Conservation (phyloP, 2,888 invertebrate genomes). For the Halocaridina rubra region DNA sequence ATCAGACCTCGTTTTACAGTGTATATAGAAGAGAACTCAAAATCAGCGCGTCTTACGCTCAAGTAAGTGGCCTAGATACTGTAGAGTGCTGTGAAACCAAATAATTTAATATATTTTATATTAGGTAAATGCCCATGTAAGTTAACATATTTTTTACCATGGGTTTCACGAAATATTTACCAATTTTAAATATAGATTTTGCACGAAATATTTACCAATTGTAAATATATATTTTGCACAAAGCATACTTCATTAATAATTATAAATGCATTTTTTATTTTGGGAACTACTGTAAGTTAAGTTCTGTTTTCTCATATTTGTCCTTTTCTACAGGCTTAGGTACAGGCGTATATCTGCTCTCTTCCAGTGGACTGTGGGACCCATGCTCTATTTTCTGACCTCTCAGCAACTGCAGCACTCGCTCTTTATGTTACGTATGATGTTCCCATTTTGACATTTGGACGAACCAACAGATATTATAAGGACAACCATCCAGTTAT, state of each 20-base stretch:
- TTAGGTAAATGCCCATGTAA: neutral
- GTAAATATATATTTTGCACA: neutral
- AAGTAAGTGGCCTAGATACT: conserved; percentile 15
- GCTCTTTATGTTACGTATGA: conserved; percentile 49
- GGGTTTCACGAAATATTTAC: neutral
- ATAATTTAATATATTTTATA: neutral
- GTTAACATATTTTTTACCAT: neutral
- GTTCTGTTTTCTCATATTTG: no score
- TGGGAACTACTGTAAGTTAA: no score
- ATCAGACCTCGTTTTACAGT: conserved; percentile 50
- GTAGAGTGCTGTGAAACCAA: neutral
- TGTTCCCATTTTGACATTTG: conserved; percentile 53
- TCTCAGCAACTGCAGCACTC: conserved; percentile 51
- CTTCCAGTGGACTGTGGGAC: conserved; percentile 46
- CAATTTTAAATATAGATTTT: neutral
- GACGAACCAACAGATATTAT: conserved; percentile 1
- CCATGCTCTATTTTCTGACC: conserved; percentile 37
- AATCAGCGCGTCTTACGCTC: conserved; percentile 31
- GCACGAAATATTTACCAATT: neutral
- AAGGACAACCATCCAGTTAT: conserved; percentile 31
- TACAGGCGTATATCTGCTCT: conserved; percentile 50
- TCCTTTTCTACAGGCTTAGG: conserved; percentile 42
- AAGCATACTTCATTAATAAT: neutral
- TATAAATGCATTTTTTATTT: no score
- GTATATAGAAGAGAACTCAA: conserved; percentile 16